Base-by-base conservation (phyloP, 2,888 invertebrate species). In the Uropetala carovei region DNA sequence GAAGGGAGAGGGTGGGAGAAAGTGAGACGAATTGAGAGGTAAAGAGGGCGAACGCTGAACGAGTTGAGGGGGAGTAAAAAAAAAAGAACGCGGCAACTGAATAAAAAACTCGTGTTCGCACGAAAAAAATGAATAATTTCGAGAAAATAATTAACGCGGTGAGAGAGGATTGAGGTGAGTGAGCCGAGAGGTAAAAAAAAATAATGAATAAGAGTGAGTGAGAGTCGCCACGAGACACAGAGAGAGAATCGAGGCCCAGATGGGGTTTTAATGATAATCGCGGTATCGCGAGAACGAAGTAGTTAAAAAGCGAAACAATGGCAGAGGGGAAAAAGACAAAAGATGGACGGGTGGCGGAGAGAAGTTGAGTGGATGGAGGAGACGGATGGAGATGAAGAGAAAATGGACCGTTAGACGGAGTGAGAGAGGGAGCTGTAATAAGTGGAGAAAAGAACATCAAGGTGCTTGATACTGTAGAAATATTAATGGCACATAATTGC, bases 191-290 rank as follows among this genome's bases (percentile, higher is more conserved):
- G 22, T 22, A 22, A n/a, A 68, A 75, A 75, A 27, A 22, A 75
- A 27, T 75, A 75, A 27, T 27, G 75, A 75, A 75, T 75, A 27
- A 43, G 43, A 3, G 43, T 5, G 43, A 1, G 75, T 75, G 22
- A 75, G 22, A 75, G 75, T 10, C 5, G 68, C n/a, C n/a, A 68
- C n/a, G 5, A 22, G 1, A 16, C 60, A 43, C n/a, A n/a, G n/a
- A 22, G n/a, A 68, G 22, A 27, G n/a, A n/a, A 68, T 43, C 43
- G 43, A 43, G 43, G 5, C 68, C 22, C 68, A 75, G 75, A 75
- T 75, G 75, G 27, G 22, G 75, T 75, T 75, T 75, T 75, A 75
- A 75, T 75, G 75, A 75, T 75, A 75, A 75, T 75, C 22, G 27
- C 22, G 27, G 2, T 27, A 75, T 75, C 27, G 75, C 75, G 75